Evolutionary conservation across 2,797 vertebrate genomes (phyloP).

Genomic region (Melopsittacus undulatus): DNA sequence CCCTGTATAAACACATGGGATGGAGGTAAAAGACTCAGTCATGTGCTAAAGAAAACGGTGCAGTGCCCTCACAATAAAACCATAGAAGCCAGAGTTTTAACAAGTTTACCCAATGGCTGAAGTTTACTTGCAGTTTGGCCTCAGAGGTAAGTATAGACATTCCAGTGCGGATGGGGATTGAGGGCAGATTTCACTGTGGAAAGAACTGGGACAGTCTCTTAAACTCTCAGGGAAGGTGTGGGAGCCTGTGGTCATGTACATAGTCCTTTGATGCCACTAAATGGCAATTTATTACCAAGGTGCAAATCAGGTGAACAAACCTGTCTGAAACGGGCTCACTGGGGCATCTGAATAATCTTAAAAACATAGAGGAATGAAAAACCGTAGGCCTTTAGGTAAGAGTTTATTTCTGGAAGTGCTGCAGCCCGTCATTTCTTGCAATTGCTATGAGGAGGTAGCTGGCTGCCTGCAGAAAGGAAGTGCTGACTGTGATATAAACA

Average conservation of each 20-base stretch:
- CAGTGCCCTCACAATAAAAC: neutral
- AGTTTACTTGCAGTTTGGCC: neutral
- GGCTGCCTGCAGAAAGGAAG: neutral
- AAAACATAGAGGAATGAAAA: neutral
- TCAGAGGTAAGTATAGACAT: neutral
- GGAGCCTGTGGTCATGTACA: neutral
- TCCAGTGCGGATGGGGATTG: neutral
- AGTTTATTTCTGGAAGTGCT: neutral
- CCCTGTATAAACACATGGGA: neutral
- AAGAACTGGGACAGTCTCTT: neutral
- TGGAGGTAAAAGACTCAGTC: constrained; percentile 33
- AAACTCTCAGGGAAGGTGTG: neutral
- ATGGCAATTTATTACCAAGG: neutral
- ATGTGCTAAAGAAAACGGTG: constrained; percentile 42
- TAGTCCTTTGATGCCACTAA: neutral
- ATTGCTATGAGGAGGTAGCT: neutral
- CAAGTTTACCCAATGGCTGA: neutral
- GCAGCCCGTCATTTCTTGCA: neutral
- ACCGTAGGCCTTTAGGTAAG: accelerated
- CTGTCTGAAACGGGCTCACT: neutral
- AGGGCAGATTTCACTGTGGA: neutral
- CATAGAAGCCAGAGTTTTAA: constrained; percentile 1
- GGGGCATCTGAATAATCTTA: neutral
- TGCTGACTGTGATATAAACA: neutral
- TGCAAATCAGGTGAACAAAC: constrained; percentile 21